Evolutionary conservation across 2,888 invertebrate species (phyloP).

Genomic region (Eristalis intricaria): DNA sequence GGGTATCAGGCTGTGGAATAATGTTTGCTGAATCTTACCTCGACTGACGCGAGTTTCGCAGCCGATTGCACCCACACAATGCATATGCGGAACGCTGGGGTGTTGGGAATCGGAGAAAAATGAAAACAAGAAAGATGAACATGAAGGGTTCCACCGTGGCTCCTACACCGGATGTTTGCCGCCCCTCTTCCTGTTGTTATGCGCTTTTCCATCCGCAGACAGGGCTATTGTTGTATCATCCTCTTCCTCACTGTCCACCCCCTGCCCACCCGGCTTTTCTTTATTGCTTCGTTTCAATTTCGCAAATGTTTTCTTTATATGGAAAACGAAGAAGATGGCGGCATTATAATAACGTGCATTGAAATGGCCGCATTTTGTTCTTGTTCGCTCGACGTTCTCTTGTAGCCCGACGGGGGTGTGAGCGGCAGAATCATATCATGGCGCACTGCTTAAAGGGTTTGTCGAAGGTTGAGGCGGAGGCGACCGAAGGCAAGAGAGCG

Average conservation of each 20-base stretch:
- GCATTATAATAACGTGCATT: slow-evolving; percentile 63
- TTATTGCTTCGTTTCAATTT: slow-evolving; percentile 71
- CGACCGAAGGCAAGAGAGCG: not conserved
- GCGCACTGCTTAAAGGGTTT: not conserved
- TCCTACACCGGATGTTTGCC: slow-evolving; percentile 41
- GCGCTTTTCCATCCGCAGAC: slow-evolving; percentile 58
- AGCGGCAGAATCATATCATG: slow-evolving; percentile 12
- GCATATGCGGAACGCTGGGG: not conserved
- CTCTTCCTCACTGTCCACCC: not conserved
- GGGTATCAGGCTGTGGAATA: slow-evolving; percentile 8
- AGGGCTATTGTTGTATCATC: slow-evolving; percentile 63
- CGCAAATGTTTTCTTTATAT: slow-evolving; percentile 70
- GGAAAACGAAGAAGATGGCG: slow-evolving; percentile 52
- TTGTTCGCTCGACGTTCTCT: slow-evolving; percentile 18
- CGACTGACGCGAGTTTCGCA: slow-evolving; percentile 44
- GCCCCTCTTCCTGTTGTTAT: slow-evolving; percentile 54
- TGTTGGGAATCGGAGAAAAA: slow-evolving; percentile 1
- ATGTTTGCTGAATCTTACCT: slow-evolving; percentile 41
- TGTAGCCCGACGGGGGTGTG: slow-evolving; percentile 7
- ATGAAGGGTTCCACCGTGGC: not conserved
- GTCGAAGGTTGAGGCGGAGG: not conserved
- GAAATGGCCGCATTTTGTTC: slow-evolving; percentile 64
- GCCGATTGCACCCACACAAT: slow-evolving; percentile 43
- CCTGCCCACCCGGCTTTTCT: slow-evolving; percentile 41
- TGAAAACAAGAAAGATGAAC: not conserved